Conservation (phyloP, 2,113 vertebrate species). For the Neotoma lepida region DNA sequence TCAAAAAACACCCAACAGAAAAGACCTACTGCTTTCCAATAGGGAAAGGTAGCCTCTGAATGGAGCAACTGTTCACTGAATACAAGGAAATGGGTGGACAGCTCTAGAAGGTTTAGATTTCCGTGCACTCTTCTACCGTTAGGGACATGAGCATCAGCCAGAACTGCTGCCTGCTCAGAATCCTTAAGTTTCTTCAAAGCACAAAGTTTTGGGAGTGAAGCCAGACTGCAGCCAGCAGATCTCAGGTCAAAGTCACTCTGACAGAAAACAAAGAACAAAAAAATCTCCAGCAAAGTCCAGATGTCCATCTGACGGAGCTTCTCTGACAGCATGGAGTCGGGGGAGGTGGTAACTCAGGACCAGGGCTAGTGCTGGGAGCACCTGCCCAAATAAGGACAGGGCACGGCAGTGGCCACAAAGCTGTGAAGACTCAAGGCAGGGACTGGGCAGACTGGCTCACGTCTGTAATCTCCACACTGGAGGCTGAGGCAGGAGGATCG, state of each 20-base stretch:
- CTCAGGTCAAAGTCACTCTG: neutral
- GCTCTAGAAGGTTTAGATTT: neutral
- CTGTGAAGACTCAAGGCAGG: neutral
- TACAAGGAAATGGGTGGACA: neutral
- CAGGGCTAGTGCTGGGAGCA: neutral
- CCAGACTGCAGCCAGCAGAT: neutral
- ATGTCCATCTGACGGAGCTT: neutral
- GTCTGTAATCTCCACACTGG: neutral
- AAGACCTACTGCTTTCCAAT: neutral
- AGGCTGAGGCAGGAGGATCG: neutral
- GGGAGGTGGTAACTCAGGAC: neutral
- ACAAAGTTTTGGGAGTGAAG: neutral
- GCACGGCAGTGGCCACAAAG: neutral
- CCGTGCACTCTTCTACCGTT: neutral
- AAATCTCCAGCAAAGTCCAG: constrained; percentile 20
- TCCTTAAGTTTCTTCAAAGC: constrained; percentile 45
- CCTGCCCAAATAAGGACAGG: neutral
- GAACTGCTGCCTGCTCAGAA: neutral
- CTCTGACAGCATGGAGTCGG: neutral
- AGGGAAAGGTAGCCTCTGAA: neutral
- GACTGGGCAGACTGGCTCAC: neutral
- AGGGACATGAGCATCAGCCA: neutral
- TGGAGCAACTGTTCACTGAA: neutral
- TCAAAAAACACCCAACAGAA: neutral
- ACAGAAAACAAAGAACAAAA: neutral